Percentiles rank a stretch among this genome's conserved stretches.
phyloP scores from a whole-genome alignment of 2,888 invertebrate genomes.

The Panorpa germanica region DNA sequence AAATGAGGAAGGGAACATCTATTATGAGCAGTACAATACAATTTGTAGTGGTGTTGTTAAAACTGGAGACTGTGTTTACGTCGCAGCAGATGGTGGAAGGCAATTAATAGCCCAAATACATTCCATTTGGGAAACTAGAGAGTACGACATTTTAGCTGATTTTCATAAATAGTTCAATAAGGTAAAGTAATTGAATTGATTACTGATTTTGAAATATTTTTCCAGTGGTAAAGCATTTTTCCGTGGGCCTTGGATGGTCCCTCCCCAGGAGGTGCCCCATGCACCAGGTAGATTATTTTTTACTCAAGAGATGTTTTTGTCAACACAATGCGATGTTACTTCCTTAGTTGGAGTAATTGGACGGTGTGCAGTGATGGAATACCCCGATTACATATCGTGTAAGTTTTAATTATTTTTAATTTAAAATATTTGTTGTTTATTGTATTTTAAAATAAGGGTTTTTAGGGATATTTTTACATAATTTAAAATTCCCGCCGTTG shows the following conservation, averaged over 20 bases:
- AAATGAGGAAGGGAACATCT: constrained; percentile 59
- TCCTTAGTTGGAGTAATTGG: constrained; percentile 82
- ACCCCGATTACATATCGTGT: constrained; percentile 76
- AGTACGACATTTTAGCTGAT: constrained; percentile 34
- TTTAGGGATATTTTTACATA: not conserved
- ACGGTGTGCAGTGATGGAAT: constrained; percentile 77
- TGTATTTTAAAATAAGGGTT: not conserved
- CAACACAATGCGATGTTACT: constrained; percentile 79
- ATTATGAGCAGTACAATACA: constrained; percentile 86
- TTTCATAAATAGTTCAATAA: constrained; percentile 6
- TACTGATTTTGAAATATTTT: constrained; percentile 15
- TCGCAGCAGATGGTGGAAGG: constrained; percentile 75
- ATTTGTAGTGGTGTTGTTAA: constrained; percentile 66
- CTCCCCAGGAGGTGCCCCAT: constrained; percentile 73
- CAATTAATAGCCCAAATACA: constrained; percentile 88
- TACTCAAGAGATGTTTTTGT: constrained; percentile 83
- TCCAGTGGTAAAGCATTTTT: constrained; percentile 76
- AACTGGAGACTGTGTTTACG: constrained; percentile 89
- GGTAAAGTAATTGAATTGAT: constrained; percentile 6
- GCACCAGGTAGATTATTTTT: constrained; percentile 66
- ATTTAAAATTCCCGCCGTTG: too few relatives aligned
- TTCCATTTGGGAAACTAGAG: constrained; percentile 81
- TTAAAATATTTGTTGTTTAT: constrained; percentile 1
- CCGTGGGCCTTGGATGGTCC: constrained; percentile 84
- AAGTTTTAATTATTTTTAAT: constrained; percentile 23